A percentile compares a stretch with the other conserved stretches of the same genome.
Conservation (phyloP, 2,888 invertebrate species). For the Sipha maydis region DNA sequence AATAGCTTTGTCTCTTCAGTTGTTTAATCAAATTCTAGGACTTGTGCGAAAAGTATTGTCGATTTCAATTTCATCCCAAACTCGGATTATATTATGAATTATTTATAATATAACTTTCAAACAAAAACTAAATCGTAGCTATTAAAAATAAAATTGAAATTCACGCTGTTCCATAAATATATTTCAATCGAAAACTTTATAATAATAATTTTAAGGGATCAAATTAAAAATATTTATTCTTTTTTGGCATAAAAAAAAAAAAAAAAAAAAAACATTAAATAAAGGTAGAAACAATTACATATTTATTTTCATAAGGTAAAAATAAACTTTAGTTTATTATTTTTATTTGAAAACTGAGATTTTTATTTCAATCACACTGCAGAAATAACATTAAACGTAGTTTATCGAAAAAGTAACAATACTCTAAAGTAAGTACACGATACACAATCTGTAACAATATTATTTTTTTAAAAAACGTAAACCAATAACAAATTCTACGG, state of each 20-base stretch:
- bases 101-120: conserved; percentile 46
- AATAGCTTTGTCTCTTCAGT: not conserved
- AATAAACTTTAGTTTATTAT: not conserved
- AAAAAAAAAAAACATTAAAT: not conserved
- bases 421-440: too few species aligned
- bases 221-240: conserved; percentile 5
- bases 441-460: too few species aligned
- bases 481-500: too few species aligned
- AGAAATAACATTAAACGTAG: not conserved
- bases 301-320: not conserved
- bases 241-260: not conserved
- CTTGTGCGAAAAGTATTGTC: not conserved
- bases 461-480: too few species aligned
- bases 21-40: conserved; percentile 42
- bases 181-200: conserved; percentile 11
- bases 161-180: conserved; percentile 14
- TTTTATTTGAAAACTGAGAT: not conserved
- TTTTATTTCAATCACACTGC: not conserved
- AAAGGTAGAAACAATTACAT: not conserved
- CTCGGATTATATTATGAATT: conserved; percentile 37
- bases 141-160: conserved; percentile 50
- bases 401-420: not conserved
- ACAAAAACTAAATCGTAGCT: conserved; percentile 50
- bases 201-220: not conserved
- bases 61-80: conserved; percentile 38